A percentile compares a stretch with the other conserved stretches of the same genome.
These are phyloP conservation scores for Zaprionus vittiger DNA, from an alignment of 1,140 invertebrate species.

Conservation along the genomic window DNA sequence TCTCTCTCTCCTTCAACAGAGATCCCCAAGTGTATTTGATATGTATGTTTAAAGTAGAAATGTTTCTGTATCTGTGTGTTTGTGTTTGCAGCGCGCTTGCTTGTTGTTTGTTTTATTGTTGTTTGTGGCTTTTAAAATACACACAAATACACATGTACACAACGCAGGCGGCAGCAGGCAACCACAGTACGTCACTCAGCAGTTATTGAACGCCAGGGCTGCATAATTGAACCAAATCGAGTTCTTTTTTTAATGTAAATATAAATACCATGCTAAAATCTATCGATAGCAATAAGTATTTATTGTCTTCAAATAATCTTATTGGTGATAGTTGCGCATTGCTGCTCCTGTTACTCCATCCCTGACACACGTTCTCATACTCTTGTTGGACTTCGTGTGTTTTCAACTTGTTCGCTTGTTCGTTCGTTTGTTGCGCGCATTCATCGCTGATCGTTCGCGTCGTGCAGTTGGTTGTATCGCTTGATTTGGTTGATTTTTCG, in stretches of 20 bases:
- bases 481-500: conserved; percentile 19
- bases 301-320: not conserved
- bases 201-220: conserved; percentile 47
- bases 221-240: not conserved
- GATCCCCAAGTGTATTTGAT: conserved; percentile 52
- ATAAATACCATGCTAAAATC: not conserved
- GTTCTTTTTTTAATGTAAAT: not conserved
- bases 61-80: conserved; percentile 33
- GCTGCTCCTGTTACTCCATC: conserved; percentile 43
- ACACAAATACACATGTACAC: conserved; percentile 25
- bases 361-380: conserved; percentile 37
- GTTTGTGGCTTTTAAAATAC: conserved; percentile 44
- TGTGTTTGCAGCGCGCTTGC: conserved; percentile 41
- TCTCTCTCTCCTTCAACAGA: conserved; percentile 10
- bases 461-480: conserved; percentile 61
- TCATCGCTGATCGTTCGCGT: conserved; percentile 69
- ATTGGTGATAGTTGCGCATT: conserved; percentile 29
- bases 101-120: conserved; percentile 39
- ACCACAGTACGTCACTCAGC: conserved; percentile 66
- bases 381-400: conserved; percentile 35
- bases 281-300: conserved; percentile 11
- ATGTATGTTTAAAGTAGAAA: conserved; percentile 73
- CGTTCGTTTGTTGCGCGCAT: conserved; percentile 51
- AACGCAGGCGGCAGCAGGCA: conserved; percentile 23
- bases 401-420: conserved; percentile 45